A percentile compares a stretch with the other conserved stretches of the same genome.
phyloP scores from a whole-genome alignment of 2,888 invertebrate genomes.

The Catocala fraxini region DNA sequence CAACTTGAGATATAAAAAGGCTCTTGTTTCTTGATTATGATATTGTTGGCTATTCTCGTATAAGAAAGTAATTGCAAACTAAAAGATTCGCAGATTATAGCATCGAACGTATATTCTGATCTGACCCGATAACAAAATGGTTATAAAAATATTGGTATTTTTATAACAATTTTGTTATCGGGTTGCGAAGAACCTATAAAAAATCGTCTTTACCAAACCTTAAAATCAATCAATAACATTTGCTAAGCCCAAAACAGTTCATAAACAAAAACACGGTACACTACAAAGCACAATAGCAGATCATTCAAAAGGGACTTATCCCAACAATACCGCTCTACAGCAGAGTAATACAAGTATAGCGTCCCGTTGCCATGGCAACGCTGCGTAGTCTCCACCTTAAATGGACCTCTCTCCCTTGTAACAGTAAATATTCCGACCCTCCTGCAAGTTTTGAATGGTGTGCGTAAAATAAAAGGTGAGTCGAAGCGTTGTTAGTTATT shows the following conservation, averaged over 20 bases:
- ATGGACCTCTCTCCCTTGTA: constrained; percentile 52
- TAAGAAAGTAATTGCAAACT: too few species aligned
- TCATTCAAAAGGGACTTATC: neutral
- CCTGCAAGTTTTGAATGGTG: constrained; percentile 44
- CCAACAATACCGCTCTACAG: constrained; percentile 21
- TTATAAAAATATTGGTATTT: too few species aligned
- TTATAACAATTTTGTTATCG: too few species aligned
- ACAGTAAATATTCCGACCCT: constrained; percentile 61
- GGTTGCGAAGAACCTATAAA: too few species aligned
- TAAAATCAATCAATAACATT: too few species aligned
- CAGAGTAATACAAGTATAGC: constrained; percentile 33
- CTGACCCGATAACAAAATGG: too few species aligned
- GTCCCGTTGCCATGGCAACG: constrained; percentile 68
- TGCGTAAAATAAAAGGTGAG: constrained; percentile 51
- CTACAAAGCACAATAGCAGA: neutral
- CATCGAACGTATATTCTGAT: too few species aligned
- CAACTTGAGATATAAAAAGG: too few species aligned
- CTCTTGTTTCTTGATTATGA: too few species aligned
- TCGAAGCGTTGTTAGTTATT: constrained; percentile 47
- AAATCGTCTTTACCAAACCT: too few species aligned
- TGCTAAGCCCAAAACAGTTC: neutral
- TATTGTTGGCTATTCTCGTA: too few species aligned
- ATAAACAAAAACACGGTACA: neutral
- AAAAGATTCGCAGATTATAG: too few species aligned
- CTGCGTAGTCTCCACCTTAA: constrained; percentile 49